Evolutionary conservation across 2,797 vertebrate genomes (phyloP), one percentile per base, ranked within the genome.

Genomic region (Stomatorhinus walkeri): DNA sequence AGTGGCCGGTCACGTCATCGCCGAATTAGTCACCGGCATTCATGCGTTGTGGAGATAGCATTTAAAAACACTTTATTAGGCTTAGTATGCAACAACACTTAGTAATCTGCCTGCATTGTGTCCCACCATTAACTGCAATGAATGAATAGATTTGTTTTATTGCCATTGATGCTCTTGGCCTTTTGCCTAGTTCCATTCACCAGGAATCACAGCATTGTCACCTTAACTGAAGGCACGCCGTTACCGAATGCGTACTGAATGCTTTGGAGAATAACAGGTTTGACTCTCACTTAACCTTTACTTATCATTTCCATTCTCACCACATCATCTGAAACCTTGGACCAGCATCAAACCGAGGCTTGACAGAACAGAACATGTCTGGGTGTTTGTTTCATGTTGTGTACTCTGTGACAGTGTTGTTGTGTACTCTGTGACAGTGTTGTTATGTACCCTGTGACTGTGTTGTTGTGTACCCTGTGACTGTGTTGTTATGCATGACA

Each of bases 261-360:
- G 22, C 52, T 87, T 40, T 59, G 16, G 52, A 32, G 28, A n/a
- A 19, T 36, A 36, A 87, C 24, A 22, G 32, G 85, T 43, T n/a
- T 36, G 49, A 51, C 51, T 36, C 16, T 56, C 85, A n/a, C 24
- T 87, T 56, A 87, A 87, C 51, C 85, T 87, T 87, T 87, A 40
- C 51, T 52, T 59, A 16, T 10, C 51, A 56, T 36, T 9, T 56
- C 2, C 52, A 52, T 51, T 64, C 59, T 28, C 7, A 72, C 32
- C 40, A 48, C 43, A 32, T 85, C 28, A 19, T 43, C 40, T 85
- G 88, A 9, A 51, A 16, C 36, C 72, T 40, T 46, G 72, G 64
- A 72, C 12, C 64, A 16, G 64, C 64, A 72, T 1, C 28, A 72
- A 72, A 19, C 14, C 2, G 68, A 36, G 32, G 68, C 68, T 72